A percentile compares a stretch with the other conserved stretches of the same genome.
phyloP scores from a whole-genome alignment of 1,140 invertebrate genomes.

The Pogonognathellus flavescens region DNA sequence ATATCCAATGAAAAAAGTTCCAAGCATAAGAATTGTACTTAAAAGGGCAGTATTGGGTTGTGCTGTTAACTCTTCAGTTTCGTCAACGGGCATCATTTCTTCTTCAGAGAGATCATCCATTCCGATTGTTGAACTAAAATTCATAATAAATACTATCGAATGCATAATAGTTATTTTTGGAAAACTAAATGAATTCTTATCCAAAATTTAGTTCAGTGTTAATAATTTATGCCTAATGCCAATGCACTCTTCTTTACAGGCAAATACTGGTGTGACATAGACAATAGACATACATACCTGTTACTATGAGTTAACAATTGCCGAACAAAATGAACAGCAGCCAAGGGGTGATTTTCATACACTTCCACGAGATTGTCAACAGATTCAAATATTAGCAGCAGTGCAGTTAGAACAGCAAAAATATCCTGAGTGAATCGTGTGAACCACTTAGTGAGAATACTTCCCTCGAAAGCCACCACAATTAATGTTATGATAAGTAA shows the following conservation, averaged over 20 bases:
- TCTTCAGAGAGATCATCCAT: background rate
- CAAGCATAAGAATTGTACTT: slow-evolving; percentile 75
- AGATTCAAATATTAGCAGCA: slow-evolving; percentile 93
- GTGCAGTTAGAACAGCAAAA: slow-evolving; percentile 93
- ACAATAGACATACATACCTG: background rate
- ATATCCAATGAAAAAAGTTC: slow-evolving; percentile 76
- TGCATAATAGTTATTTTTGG: background rate
- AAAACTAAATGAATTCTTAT: background rate
- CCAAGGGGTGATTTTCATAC: slow-evolving; percentile 68
- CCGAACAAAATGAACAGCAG: background rate
- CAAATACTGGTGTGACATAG: too few relatives aligned
- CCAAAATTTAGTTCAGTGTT: too few relatives aligned
- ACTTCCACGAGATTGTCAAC: slow-evolving; percentile 79
- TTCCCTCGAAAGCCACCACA: slow-evolving; percentile 90
- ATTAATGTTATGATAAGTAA: slow-evolving; percentile 85
- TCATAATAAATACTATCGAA: background rate
- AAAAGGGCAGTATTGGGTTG: slow-evolving; percentile 76
- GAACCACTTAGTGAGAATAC: slow-evolving; percentile 90
- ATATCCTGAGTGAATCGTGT: slow-evolving; percentile 98
- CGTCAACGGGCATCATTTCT: background rate
- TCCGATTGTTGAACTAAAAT: background rate
- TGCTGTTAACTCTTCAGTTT: slow-evolving; percentile 20
- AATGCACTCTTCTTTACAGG: too few relatives aligned
- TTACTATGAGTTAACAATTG: background rate
- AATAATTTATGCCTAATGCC: too few relatives aligned